These are phyloP conservation scores for Epirrhoe tristata DNA, from an alignment of 2,888 invertebrate species.

Conservation along the genomic window DNA sequence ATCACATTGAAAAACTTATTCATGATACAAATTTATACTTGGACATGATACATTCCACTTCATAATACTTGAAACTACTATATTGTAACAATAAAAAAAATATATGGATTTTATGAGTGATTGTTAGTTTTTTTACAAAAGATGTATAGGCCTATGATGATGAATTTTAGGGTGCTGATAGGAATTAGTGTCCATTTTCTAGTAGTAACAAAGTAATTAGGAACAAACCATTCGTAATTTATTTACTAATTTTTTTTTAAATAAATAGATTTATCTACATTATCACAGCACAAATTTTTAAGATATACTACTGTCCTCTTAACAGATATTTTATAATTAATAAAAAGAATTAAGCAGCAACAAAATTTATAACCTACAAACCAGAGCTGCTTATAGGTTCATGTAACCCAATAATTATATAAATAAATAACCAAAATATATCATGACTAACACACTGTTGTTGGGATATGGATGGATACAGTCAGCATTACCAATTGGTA, in stretches of 20 bases:
- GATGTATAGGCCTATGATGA: no score
- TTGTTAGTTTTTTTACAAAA: background rate
- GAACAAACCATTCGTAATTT: background rate
- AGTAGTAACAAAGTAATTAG: background rate
- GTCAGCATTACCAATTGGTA: no score
- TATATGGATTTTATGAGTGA: conserved; percentile 11
- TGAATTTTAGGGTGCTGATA: conserved; percentile 1
- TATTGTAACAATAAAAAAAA: background rate
- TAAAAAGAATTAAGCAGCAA: no score
- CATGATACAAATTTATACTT: background rate
- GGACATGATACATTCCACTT: background rate
- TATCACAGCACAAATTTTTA: conserved; percentile 38
- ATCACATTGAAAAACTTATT: conserved; percentile 59
- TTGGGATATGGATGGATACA: no score
- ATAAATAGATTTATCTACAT: conserved; percentile 10
- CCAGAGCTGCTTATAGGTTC: no score
- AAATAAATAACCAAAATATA: no score
- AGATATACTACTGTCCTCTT: background rate
- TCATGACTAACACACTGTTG: no score
- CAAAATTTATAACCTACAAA: no score
- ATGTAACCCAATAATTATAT: no score
- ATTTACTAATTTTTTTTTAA: background rate
- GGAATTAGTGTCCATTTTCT: background rate
- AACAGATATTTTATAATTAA: background rate
- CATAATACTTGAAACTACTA: background rate